phyloP scores from a whole-genome alignment of 2,113 vertebrate species.

The Falcunculus frontatus region DNA sequence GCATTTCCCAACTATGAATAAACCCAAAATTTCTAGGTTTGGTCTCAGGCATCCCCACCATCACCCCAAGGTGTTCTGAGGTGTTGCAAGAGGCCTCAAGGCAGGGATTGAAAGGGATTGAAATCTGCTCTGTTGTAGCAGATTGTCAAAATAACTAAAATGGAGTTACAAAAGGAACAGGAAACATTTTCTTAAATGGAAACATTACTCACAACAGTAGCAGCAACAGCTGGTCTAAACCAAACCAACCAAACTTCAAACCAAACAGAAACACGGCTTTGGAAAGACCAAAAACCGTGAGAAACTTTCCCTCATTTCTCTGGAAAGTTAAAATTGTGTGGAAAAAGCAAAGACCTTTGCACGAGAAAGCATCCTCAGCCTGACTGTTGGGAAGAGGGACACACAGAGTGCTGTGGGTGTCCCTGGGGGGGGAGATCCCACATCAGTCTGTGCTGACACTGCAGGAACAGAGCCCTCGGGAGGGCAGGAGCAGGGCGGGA shows the following conservation, averaged over 20 bases:
- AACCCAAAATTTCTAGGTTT: background rate
- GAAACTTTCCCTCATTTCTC: background rate
- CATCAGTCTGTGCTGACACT: rapidly evolving
- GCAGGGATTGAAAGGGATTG: background rate
- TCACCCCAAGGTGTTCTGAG: background rate
- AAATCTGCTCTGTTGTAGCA: background rate
- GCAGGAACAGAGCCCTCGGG: background rate
- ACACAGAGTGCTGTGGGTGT: rapidly evolving
- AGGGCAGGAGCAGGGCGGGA: background rate
- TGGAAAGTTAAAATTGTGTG: background rate
- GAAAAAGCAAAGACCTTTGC: background rate
- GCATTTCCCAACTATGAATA: background rate
- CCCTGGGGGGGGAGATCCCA: background rate
- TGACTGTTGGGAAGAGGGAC: background rate
- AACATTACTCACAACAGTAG: background rate
- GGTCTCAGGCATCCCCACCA: background rate
- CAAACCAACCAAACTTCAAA: background rate
- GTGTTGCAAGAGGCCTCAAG: background rate
- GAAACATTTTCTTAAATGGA: background rate
- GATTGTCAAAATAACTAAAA: background rate
- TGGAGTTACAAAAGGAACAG: background rate
- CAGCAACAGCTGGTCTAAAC: background rate
- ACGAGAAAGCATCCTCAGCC: background rate
- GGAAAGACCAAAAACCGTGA: rapidly evolving
- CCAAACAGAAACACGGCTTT: background rate